phyloP scores from a whole-genome alignment of 2,888 invertebrate genomes.

The Nebria brevicollis region DNA sequence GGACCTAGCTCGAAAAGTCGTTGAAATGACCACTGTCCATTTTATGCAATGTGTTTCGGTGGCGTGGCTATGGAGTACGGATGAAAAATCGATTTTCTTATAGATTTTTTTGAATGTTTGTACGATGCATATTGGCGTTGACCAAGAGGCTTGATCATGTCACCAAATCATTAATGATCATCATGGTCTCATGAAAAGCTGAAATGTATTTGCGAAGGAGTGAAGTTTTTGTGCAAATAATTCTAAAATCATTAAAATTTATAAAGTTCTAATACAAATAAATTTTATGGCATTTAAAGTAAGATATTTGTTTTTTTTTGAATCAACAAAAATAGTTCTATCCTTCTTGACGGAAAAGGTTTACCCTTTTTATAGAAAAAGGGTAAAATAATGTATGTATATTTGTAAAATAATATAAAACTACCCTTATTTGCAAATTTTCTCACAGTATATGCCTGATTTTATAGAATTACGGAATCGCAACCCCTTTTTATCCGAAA shows the following conservation, averaged over 20 bases:
- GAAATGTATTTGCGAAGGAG: neutral
- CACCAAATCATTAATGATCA: neutral
- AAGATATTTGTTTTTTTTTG: too few species aligned
- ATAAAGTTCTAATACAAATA: too few species aligned
- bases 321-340: neutral
- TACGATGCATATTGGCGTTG: constrained; percentile 3
- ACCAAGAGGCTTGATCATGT: constrained; percentile 13
- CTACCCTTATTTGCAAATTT: constrained; percentile 6
- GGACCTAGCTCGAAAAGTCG: neutral
- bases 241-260: neutral
- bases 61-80: constrained; percentile 26
- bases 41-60: constrained; percentile 13
- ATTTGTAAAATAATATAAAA: neutral
- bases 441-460: constrained; percentile 15
- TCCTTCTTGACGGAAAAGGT: too few species aligned
- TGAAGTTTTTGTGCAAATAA: neutral
- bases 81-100: constrained; percentile 38
- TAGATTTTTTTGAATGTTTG: constrained; percentile 24
- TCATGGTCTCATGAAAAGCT: neutral
- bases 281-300: too few species aligned
- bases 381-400: neutral
- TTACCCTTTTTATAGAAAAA: neutral
- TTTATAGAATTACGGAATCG: constrained; percentile 19
- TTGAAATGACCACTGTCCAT: constrained; percentile 9
- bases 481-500: constrained; percentile 20